Base-by-base conservation (phyloP, 2,113 vertebrate genomes). In the Clinocottus analis region DNA sequence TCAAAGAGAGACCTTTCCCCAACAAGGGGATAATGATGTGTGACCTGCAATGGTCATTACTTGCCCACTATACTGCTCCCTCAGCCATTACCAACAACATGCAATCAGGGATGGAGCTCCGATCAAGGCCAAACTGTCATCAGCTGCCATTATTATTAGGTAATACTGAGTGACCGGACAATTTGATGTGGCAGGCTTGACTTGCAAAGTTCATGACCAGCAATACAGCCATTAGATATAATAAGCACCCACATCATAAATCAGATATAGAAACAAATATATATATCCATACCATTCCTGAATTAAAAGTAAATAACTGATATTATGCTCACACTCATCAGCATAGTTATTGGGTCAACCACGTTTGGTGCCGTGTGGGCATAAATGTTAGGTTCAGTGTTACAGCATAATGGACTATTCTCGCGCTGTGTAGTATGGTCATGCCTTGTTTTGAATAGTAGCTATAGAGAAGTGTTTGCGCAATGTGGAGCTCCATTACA, bases 1-100 rank as follows among this genome's bases (percentile, higher is more conserved):
- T 93, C 83, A 59, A 53, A 68, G 88, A 86, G 85, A 92, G 91
- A 94, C 93, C 93, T 94, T 93, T 94, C 79, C 76, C 72, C 75
- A 21, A 81, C 56, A 27, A 82, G 82, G 51, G 72, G 77, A 79
- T 67, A 86, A 81, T 86, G 83, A 93, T 87, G 87, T 88, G 87
- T 85, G 84, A 77, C 80, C 84, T 87, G 85, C 80, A 72, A 75
- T 76, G 85, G 80, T 91, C 86, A 92, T 93, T 88, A 85, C 86
- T 86, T 81, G 66, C 84, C 78, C 39, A 60, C 73, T 81, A 59
- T 75, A 56, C 70, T 55, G 58, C 74, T 88, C 80, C 64, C 79
- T 85, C 73, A 73, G 66, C 85, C 89, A 91, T 93, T 91, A 93
- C 79, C 79, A 84, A 81, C 86, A 81, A 90, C 85, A 71, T 61